Base-by-base conservation (phyloP, 2,113 vertebrate species). In the Desmodus rotundus region DNA sequence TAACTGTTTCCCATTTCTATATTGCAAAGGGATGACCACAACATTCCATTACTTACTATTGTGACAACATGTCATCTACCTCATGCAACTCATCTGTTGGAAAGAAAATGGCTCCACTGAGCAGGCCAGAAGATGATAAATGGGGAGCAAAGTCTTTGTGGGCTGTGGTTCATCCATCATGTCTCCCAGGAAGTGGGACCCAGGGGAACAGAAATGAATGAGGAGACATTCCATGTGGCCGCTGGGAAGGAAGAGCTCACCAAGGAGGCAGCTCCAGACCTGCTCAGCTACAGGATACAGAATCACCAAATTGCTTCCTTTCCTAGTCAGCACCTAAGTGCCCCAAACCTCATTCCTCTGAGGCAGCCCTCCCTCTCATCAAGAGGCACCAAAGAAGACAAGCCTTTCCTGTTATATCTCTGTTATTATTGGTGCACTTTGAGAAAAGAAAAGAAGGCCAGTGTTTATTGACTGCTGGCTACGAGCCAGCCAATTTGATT, bases 11-110 rank as follows among this genome's bases (percentile, higher is more conserved):
- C 61, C 81, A 50, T 31, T 74, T 89, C 74, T 65, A 31, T 52
- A 83, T 95, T 86, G 84, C 90, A 93, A 93, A 96, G 82, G 86
- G 93, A 95, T 86, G 90, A 92, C 88, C 95, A 84, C 68, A 80
- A 86, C 61, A 77, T 96, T 47, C 67, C 87, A 72, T 96, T 96
- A 91, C 77, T 95, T 97, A 91, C 54, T 20, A 4, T 87, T 54
- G 63, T 97, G 97, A 97, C 89, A 92, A 93, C 61, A 70, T 56
- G 56, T 61, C 91, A 97, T 98, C 91, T 88, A 91, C 97, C 90
- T 95, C 78, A 28, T 63, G 85, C 77, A 90, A 17, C 87, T 95
- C 90, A 97, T 81, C 94, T 91, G 61, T 87, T 96, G 90, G 73
- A 80, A 95, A 96, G 92, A 81, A 95, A 91, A 95, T 52, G 70